phyloP scores from a whole-genome alignment of 2,113 vertebrate species.

The Phasianus colchicus region DNA sequence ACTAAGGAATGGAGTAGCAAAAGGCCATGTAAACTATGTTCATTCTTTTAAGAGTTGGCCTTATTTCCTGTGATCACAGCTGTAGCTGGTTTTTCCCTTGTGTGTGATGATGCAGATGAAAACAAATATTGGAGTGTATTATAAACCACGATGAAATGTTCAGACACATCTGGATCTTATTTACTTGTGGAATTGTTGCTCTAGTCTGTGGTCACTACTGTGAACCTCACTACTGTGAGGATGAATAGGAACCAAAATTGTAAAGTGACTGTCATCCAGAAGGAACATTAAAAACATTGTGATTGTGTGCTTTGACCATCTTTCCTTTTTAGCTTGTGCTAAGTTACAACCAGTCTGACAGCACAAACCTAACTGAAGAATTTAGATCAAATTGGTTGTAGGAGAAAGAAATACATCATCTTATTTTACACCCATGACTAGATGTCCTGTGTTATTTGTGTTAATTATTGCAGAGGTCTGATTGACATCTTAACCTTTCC shows the following conservation, averaged over 20 bases:
- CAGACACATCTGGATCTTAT: slow-evolving; percentile 44
- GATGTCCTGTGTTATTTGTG: background rate
- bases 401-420: background rate
- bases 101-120: background rate
- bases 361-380: background rate
- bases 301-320: background rate
- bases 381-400: background rate
- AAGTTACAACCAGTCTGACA: background rate
- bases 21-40: background rate
- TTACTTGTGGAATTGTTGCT: slow-evolving; percentile 9
- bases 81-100: background rate
- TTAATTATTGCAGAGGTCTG: background rate
- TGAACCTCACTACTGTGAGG: background rate
- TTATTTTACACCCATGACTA: background rate
- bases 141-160: background rate
- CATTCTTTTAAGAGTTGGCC: background rate
- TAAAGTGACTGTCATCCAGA: background rate
- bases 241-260: background rate
- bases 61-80: background rate
- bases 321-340: background rate
- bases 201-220: background rate
- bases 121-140: slow-evolving; percentile 8
- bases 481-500: background rate
- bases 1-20: background rate
- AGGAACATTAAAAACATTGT: background rate